These are phyloP conservation scores for Tuberolachnus salignus DNA, from an alignment of 2,888 invertebrate species.

Conservation along the genomic window DNA sequence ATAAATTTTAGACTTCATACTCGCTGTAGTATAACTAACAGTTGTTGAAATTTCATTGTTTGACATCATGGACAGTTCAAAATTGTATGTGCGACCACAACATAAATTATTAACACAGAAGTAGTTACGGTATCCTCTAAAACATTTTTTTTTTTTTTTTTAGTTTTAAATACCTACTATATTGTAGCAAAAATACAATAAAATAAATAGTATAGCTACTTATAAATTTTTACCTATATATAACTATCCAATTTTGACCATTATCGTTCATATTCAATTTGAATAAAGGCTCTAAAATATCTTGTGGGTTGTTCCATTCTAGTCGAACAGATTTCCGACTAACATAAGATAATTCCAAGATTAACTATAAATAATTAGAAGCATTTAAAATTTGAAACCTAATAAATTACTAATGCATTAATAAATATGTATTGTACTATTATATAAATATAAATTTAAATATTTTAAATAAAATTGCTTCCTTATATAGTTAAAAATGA, in stretches of 20 bases:
- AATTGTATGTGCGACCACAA: background rate
- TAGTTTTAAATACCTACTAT: background rate
- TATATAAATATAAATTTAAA: too few species aligned
- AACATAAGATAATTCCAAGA: background rate
- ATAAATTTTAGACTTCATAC: background rate
- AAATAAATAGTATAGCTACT: background rate
- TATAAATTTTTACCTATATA: conserved; percentile 24
- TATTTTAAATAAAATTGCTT: too few species aligned
- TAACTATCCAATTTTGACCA: background rate
- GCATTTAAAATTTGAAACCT: too few species aligned
- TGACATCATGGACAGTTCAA: background rate
- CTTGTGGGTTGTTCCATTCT: conserved; percentile 37
- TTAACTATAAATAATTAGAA: conserved; percentile 37
- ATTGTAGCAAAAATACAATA: background rate
- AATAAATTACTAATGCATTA: too few species aligned
- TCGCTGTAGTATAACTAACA: conserved; percentile 16
- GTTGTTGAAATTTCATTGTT: background rate
- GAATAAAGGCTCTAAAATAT: background rate
- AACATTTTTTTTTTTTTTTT: conserved; percentile 1
- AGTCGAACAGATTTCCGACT: background rate
- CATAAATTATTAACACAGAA: conserved; percentile 16
- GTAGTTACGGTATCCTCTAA: conserved; percentile 24
- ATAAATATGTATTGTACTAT: too few species aligned
- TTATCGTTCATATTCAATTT: conserved; percentile 36
- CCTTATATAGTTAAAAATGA: too few species aligned